Conservation (phyloP, 2,888 invertebrate species). For the Kryphioiulus occultus region DNA sequence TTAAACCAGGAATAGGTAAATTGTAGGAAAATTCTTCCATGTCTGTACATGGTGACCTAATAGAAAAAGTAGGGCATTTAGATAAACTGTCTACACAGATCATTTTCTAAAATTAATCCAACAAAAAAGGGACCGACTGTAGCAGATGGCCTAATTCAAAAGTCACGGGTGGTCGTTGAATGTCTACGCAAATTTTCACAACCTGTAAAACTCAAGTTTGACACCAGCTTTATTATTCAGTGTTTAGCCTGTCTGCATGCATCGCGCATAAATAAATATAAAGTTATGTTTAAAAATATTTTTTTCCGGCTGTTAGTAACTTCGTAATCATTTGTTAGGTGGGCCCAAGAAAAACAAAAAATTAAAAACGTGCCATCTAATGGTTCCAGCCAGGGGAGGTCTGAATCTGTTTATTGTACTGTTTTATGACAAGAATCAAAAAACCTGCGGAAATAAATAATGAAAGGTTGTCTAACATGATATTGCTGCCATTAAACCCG, state of each 20-base stretch:
- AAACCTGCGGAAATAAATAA: background rate
- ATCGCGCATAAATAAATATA: background rate
- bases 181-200: background rate
- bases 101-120: background rate
- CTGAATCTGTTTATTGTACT: background rate
- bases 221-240: background rate
- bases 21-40: too few species aligned
- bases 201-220: background rate
- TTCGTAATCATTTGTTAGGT: background rate
- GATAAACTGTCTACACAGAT: background rate
- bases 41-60: too few species aligned
- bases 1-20: too few species aligned
- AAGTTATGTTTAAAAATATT: background rate
- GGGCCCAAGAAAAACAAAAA: background rate
- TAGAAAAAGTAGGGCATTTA: background rate
- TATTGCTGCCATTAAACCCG: background rate
- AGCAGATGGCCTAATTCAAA: background rate
- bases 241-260: background rate
- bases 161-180: background rate
- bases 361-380: background rate
- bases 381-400: background rate
- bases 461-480: background rate
- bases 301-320: background rate
- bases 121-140: background rate
- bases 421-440: background rate